Base-by-base conservation (phyloP, 2,113 vertebrate genomes). In the Ibidorhyncha struthersii region DNA sequence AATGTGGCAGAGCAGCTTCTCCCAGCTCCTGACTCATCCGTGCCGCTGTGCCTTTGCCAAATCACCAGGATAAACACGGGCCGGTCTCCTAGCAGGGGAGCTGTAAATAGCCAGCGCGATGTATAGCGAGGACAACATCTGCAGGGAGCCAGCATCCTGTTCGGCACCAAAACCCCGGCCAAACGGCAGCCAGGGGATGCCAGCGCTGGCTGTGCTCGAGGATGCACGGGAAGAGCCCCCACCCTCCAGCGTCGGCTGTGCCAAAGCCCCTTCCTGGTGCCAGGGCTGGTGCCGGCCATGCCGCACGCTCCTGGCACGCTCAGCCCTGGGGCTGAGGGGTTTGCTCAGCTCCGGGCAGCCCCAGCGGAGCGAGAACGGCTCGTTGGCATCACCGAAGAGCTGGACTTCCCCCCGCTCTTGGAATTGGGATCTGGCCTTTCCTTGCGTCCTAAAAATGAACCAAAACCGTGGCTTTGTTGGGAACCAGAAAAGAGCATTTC, bases 11-110 rank as follows among this genome's bases (percentile, higher is more conserved):
- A 76, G 89, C 94, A 22, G 84, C 89, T 89, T 96, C 96, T 95
- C 94, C 79, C 94, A 86, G 77, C 91, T 78, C 65, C 80, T 97
- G 97, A 97, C 91, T 97, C 97, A 97, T 91, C 82, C 1, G 30
- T 94, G 82, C 93, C 74, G 34, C 55, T 34, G 67, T 0, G 18
- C 26, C 79, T 41, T 15, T 82, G 94, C 96, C 96, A 97, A 55
- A 80, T 95, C 89, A 69, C 94, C 92, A 91, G 97, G 96, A 94
- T 90, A 97, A 97, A 96, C 96, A 96, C 0, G 2, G 16, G 69
- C 43, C 0, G 11, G 85, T 94, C 53, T 92, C 96, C 92, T 67
- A 77, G 93, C 90, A 93, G 58, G 61, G 78, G 36, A 94, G 70
- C 93, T 18, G 89, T 45, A 93, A 96, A 95, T 25, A 93, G 47